Percentiles rank a stretch among this genome's conserved stretches.
Conservation (phyloP, 2,888 invertebrate genomes). For the Drosophila stalkeri region DNA sequence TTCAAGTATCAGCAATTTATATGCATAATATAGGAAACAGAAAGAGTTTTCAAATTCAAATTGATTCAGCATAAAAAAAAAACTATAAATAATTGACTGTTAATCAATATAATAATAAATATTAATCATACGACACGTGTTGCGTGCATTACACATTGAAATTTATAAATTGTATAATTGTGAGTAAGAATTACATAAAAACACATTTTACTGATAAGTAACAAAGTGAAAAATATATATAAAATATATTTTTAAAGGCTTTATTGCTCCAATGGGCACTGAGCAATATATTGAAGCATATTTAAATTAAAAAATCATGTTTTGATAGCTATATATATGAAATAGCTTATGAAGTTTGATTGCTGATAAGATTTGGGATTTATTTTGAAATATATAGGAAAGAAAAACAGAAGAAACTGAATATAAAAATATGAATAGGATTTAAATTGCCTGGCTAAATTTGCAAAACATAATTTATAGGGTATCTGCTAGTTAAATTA, state of each 20-base stretch:
- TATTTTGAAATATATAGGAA: neutral
- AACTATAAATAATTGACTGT: neutral
- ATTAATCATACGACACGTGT: slow-evolving; percentile 1
- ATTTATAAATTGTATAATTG: neutral
- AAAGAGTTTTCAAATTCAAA: neutral
- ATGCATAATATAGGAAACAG: neutral
- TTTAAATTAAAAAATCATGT: neutral
- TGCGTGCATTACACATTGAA: neutral
- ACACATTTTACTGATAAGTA: neutral
- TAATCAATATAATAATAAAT: neutral
- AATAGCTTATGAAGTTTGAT: neutral
- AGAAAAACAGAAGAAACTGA: neutral
- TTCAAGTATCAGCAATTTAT: too few relatives aligned
- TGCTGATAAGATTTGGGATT: neutral
- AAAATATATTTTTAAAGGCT: neutral
- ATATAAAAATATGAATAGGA: neutral
- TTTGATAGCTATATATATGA: neutral
- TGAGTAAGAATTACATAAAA: neutral
- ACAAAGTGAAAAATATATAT: neutral
- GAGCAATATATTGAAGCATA: neutral
- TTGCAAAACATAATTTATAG: neutral
- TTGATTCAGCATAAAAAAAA: neutral
- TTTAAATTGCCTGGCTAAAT: too few relatives aligned
- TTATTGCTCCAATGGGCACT: neutral
- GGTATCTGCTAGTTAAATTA: neutral